phyloP scores from a whole-genome alignment of 2,113 vertebrate genomes.

The Vicugna pacos region DNA sequence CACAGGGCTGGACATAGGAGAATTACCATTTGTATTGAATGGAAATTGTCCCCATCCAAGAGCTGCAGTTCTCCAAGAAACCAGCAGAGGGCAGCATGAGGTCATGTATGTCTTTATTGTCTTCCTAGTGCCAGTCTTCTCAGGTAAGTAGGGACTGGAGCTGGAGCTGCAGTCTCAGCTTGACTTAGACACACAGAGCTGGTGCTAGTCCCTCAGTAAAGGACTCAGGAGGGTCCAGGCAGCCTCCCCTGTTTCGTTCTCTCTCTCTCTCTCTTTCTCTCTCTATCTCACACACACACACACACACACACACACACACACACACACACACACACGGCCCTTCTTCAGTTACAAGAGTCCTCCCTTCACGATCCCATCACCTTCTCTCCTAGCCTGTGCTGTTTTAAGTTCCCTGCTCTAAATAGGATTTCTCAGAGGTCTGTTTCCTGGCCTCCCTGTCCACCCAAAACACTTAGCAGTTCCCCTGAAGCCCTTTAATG shows the following conservation, averaged over 20 bases:
- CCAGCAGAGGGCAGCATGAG: constrained; percentile 73
- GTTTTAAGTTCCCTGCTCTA: constrained; percentile 28
- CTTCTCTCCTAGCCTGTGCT: neutral
- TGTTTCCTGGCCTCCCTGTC: neutral
- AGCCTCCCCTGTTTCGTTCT: neutral
- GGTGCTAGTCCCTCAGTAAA: neutral
- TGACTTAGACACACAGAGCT: neutral
- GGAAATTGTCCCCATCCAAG: neutral
- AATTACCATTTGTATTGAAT: neutral
- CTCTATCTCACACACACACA: neutral
- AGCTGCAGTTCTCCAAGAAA: neutral
- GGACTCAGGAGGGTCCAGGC: neutral
- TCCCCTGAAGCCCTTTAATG: neutral
- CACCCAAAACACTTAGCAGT: neutral
- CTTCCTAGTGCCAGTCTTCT: neutral
- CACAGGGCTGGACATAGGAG: neutral
- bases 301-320: neutral
- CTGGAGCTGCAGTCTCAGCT: neutral
- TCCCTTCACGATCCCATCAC: neutral
- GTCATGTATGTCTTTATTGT: neutral
- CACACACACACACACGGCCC: neutral
- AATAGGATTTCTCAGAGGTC: neutral
- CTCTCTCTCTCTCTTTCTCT: no score
- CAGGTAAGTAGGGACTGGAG: neutral
- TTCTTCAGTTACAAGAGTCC: neutral